Conservation (phyloP, 2,888 invertebrate species). For the Rutpela maculata region DNA sequence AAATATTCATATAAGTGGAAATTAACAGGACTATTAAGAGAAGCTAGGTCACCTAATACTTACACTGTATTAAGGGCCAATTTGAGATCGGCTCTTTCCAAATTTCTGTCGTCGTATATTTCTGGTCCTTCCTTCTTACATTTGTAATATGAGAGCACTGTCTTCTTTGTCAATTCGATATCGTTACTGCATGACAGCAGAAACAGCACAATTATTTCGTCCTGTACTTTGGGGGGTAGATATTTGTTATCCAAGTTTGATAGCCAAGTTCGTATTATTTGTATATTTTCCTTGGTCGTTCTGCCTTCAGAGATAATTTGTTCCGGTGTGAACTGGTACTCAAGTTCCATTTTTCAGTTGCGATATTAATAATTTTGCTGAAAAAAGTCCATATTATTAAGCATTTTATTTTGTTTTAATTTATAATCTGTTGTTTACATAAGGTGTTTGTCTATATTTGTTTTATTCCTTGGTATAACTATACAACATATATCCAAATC, state of each 20-base stretch:
- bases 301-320: conserved; percentile 63
- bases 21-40: too few species aligned
- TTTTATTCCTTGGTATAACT: too few species aligned
- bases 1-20: too few species aligned
- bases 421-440: too few species aligned
- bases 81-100: conserved; percentile 69
- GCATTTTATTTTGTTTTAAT: too few species aligned
- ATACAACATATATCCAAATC: too few species aligned
- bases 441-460: too few species aligned
- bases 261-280: conserved; percentile 57
- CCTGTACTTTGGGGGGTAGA: conserved; percentile 67
- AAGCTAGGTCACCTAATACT: conserved; percentile 64
- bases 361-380: background rate
- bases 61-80: conserved; percentile 76
- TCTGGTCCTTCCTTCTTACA: conserved; percentile 79
- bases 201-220: conserved; percentile 80
- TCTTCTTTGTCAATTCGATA: conserved; percentile 77
- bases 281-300: conserved; percentile 58
- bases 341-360: conserved; percentile 38
- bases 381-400: background rate
- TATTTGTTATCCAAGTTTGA: conserved; percentile 68
- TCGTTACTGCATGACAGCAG: conserved; percentile 81
- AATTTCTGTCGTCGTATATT: conserved; percentile 78
- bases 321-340: conserved; percentile 61
- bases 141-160: conserved; percentile 80